phyloP scores from a whole-genome alignment of 2,888 invertebrate genomes.

The Cephonodes hylas region DNA sequence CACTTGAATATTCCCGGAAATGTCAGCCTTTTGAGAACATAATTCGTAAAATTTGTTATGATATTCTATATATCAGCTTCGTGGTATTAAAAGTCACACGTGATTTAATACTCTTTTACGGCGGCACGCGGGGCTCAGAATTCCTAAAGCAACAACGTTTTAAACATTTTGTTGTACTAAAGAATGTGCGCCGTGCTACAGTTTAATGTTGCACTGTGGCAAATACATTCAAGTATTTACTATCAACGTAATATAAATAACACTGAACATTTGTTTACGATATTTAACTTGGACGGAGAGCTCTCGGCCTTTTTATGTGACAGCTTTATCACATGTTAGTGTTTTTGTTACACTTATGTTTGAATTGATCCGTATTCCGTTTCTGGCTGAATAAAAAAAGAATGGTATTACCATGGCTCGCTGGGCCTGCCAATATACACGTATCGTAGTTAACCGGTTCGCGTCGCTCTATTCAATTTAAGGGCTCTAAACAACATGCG shows the following conservation, averaged over 20 bases:
- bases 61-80: neutral
- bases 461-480: neutral
- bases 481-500: neutral
- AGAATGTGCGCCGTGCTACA: neutral
- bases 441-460: neutral
- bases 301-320: constrained; percentile 35
- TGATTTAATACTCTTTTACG: neutral
- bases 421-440: neutral
- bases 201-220: neutral
- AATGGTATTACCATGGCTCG: neutral
- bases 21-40: too few species aligned
- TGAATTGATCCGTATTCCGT: constrained; percentile 16
- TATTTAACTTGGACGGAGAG: constrained; percentile 25
- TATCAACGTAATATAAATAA: constrained; percentile 29
- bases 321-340: constrained; percentile 37
- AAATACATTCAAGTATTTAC: constrained; percentile 16
- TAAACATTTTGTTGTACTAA: neutral
- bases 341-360: constrained; percentile 19
- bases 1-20: too few species aligned
- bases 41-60: neutral
- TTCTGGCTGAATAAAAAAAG: neutral
- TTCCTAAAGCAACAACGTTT: neutral
- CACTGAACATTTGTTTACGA: constrained; percentile 35
- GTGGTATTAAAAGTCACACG: neutral
- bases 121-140: neutral